Conservation (phyloP, 2,888 invertebrate species). For the Dione vanillae region DNA sequence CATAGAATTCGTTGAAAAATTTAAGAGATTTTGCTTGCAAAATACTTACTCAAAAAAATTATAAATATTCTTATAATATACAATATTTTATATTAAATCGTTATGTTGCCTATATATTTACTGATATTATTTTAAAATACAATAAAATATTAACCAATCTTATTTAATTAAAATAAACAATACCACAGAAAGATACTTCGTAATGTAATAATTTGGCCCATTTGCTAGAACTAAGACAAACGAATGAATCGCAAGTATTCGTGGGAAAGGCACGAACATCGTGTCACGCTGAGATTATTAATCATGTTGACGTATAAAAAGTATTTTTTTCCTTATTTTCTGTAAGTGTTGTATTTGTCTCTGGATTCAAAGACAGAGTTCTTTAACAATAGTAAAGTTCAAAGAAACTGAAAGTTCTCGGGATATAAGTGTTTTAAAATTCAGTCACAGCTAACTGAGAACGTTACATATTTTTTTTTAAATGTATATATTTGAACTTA, state of each 20-base stretch:
- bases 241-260: conserved; percentile 75
- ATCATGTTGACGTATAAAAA: conserved; percentile 74
- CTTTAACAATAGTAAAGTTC: too few relatives aligned
- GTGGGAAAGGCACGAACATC: conserved; percentile 77
- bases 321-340: conserved; percentile 64
- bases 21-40: too few relatives aligned
- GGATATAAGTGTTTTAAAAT: not conserved
- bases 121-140: too few relatives aligned
- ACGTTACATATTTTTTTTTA: too few relatives aligned
- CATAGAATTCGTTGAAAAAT: too few relatives aligned
- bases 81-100: too few relatives aligned
- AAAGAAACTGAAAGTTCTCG: not conserved
- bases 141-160: not conserved
- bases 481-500: too few relatives aligned
- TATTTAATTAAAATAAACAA: conserved; percentile 4
- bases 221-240: conserved; percentile 59
- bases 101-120: too few relatives aligned
- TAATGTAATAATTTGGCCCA: conserved; percentile 32
- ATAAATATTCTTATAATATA: too few relatives aligned
- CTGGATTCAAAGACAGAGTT: not conserved
- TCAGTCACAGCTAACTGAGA: too few relatives aligned
- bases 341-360: conserved; percentile 41
- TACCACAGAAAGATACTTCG: conserved; percentile 14
- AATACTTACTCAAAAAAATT: too few relatives aligned
- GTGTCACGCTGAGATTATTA: conserved; percentile 69